Base-by-base conservation (phyloP, 1,140 invertebrate genomes). In the Arctopsyche grandis region DNA sequence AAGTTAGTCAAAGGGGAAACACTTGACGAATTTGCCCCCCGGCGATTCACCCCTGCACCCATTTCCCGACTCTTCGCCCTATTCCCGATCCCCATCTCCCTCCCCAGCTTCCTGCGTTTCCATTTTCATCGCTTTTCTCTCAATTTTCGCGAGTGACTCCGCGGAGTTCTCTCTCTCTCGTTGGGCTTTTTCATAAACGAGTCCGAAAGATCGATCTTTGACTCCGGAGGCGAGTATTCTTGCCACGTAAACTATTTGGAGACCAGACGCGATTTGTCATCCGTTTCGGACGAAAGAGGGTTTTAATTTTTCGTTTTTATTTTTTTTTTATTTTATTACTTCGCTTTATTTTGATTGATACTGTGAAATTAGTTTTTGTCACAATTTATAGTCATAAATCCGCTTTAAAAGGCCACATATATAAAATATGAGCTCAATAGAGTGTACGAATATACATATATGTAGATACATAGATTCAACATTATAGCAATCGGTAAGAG, bases 1-100 rank as follows among this genome's bases (percentile, higher is more conserved):
- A 78, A 78, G 76, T 78, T 78, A 78, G 76, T 78, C 76, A 78
- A 78, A 78, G 76, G 76, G 76, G 63, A 78, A 75, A 71, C 69
- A 46, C 69, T 71, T 71, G 69, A 71, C 69, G 69, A 46, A 71
- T n/a, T n/a, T n/a, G n/a, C n/a, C n/a, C n/a, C n/a, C n/a, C n/a
- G n/a, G n/a, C n/a, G n/a, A n/a, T 71, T 71, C 46, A 16, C 43
- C 46, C 69, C 46, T 38, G 46, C 5, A 16, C n/a, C 56, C 16
- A 60, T 29, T 66, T 29, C 46, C 43, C 66, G 9, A 69, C 66
- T 46, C 38, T 66, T 21, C 10, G 3, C 60, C 60, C 60, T 29
- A 22, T 66, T 16, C n/a, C 16, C 58, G 58, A 7, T 5, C n/a
- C n/a, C 5, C 60, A 7, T 22, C 60, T 12, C 60, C 19, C 19